Percentiles rank a stretch among this genome's conserved stretches.
These are phyloP conservation scores for Anthoscopus minutus DNA, from an alignment of 2,113 vertebrate species.

Conservation along the genomic window DNA sequence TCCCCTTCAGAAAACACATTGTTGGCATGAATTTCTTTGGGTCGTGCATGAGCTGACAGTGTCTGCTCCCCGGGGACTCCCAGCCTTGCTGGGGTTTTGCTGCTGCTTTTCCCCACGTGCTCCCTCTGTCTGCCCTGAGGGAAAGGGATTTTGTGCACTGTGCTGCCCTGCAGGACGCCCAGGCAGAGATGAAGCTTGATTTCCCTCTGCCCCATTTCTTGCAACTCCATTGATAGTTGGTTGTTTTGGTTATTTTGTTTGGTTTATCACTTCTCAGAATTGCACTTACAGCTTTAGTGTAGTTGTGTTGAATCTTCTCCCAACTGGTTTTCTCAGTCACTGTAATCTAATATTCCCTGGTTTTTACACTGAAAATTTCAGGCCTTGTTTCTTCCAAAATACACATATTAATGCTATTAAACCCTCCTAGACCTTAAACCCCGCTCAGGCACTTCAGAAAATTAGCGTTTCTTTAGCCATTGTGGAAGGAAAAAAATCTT, in stretches of 20 bases:
- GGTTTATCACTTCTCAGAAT: background rate
- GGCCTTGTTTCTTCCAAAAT: background rate
- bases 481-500: background rate
- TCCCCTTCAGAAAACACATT: fast-evolving
- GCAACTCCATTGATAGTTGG: background rate
- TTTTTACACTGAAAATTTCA: background rate
- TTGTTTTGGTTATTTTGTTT: background rate
- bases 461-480: background rate
- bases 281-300: background rate
- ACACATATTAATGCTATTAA: conserved; percentile 5
- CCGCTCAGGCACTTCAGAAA: background rate
- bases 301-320: background rate
- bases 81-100: background rate
- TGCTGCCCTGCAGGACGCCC: background rate
- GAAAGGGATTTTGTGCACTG: fast-evolving
- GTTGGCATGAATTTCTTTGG: background rate
- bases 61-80: fast-evolving
- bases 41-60: fast-evolving
- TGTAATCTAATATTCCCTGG: background rate
- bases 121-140: background rate
- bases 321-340: background rate
- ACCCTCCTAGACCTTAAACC: background rate
- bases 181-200: background rate
- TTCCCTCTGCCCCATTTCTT: background rate
- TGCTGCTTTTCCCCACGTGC: background rate